phyloP scores from a whole-genome alignment of 2,113 vertebrate species.

The Myanophis thanlyinensis region DNA sequence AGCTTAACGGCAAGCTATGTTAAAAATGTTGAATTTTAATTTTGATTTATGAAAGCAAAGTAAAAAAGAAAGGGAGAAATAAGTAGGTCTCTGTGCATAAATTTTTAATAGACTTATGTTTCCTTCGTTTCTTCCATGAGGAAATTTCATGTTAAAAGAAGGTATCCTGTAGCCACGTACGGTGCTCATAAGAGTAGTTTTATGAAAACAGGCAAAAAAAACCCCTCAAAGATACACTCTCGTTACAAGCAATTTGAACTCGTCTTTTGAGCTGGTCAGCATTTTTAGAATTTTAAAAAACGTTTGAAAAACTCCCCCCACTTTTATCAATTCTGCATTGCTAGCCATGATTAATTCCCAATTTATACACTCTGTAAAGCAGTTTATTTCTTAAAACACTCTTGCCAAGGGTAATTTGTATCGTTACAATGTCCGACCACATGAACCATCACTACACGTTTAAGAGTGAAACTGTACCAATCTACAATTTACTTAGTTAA shows the following conservation, averaged over 20 bases:
- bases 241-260: not conserved
- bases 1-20: slow-evolving; percentile 10
- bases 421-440: not conserved
- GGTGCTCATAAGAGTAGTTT: not conserved
- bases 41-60: not conserved
- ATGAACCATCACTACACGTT: not conserved
- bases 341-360: not conserved
- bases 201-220: not conserved
- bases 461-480: not conserved
- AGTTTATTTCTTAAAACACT: not conserved
- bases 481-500: not conserved
- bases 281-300: not conserved
- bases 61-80: not conserved
- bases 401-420: not conserved
- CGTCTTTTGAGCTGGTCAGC: not conserved
- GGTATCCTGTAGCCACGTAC: not conserved
- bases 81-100: not conserved
- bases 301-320: not conserved
- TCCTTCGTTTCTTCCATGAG: not conserved
- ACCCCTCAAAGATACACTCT: not conserved
- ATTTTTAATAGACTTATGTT: not conserved
- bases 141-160: not conserved
- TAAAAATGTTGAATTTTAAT: not conserved
- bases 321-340: not conserved
- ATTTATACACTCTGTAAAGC: not conserved